A percentile compares a stretch with the other conserved stretches of the same genome.
phyloP scores from a whole-genome alignment of 2,888 invertebrate species.

The Stenotaenia linearis region DNA sequence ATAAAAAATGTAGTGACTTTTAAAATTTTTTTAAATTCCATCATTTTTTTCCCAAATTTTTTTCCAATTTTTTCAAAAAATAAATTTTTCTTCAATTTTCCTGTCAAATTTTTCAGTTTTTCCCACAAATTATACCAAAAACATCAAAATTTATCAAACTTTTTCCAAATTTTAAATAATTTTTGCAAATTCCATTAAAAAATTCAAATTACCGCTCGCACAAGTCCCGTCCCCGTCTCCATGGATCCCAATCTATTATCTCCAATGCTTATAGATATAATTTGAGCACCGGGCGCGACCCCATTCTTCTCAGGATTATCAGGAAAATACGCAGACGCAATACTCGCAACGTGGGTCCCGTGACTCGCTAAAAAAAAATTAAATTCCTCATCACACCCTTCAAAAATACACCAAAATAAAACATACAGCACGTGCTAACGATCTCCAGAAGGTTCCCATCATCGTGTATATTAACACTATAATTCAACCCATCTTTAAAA shows the following conservation, averaged over 20 bases:
- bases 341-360: constrained; percentile 96
- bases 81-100: too few relatives aligned
- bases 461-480: constrained; percentile 85
- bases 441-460: constrained; percentile 86
- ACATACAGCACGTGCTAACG: constrained; percentile 82
- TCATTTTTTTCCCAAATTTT: too few relatives aligned
- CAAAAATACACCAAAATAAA: too few relatives aligned
- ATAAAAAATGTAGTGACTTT: too few relatives aligned
- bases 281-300: constrained; percentile 91
- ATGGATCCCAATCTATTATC: constrained; percentile 86
- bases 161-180: background rate
- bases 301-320: constrained; percentile 84
- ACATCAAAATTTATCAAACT: constrained; percentile 38
- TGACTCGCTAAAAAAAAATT: constrained; percentile 78
- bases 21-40: too few relatives aligned
- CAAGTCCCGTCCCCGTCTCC: constrained; percentile 93
- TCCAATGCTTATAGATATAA: constrained; percentile 85
- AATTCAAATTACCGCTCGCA: constrained; percentile 86
- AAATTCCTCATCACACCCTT: too few relatives aligned
- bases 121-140: too few relatives aligned
- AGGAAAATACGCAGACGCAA: constrained; percentile 85
- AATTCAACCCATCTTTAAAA: constrained; percentile 68
- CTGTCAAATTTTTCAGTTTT: too few relatives aligned
- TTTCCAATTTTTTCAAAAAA: too few relatives aligned
- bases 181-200: constrained; percentile 44